phyloP scores from a whole-genome alignment of 2,797 vertebrate species.

The Dromococcyx pavoninus region DNA sequence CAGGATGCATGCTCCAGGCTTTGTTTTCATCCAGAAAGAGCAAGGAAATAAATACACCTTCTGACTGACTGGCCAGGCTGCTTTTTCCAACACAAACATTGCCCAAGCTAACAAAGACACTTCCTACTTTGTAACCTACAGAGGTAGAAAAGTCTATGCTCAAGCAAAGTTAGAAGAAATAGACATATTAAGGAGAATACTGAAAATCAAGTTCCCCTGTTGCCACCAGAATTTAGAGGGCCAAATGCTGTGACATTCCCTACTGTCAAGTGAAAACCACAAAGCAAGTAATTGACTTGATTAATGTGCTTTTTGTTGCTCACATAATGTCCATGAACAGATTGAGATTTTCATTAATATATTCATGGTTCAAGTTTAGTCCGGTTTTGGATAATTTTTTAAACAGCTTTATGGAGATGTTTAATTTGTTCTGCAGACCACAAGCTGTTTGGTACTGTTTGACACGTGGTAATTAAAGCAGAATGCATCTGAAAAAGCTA shows the following conservation, averaged over 20 bases:
- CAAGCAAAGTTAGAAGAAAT: neutral
- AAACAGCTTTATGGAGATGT: neutral
- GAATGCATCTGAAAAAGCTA: neutral
- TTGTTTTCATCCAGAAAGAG: neutral
- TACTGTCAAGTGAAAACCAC: neutral
- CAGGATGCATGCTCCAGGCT: neutral
- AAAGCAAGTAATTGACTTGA: neutral
- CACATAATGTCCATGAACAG: slow-evolving; percentile 12
- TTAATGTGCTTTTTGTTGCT: slow-evolving; percentile 19
- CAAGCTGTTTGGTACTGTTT: neutral
- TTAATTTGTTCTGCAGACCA: neutral
- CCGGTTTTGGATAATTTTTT: neutral
- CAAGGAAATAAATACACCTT: neutral
- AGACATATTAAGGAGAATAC: neutral
- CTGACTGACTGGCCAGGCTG: neutral
- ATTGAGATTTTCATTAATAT: slow-evolving; percentile 44
- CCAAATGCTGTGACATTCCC: neutral
- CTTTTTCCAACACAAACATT: neutral
- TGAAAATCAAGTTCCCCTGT: neutral
- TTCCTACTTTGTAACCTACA: neutral
- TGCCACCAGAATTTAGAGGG: neutral
- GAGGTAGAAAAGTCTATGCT: neutral
- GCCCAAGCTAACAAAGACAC: neutral
- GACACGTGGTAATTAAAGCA: neutral
- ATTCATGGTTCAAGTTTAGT: slow-evolving; percentile 22